phyloP scores from a whole-genome alignment of 2,888 invertebrate genomes.

The Hipparchia sbordonii region DNA sequence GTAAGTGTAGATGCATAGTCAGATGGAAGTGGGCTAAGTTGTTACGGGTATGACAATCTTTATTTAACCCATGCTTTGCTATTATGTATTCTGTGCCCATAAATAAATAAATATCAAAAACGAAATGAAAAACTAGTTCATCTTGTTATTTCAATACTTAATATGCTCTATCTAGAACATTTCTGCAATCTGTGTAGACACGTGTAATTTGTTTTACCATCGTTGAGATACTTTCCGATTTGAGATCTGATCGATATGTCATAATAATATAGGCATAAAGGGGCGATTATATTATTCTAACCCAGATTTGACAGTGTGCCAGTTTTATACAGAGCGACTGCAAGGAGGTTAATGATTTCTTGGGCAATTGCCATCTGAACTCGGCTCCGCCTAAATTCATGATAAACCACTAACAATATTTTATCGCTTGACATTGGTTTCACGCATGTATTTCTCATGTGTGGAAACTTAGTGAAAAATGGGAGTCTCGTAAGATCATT shows the following conservation, averaged over 20 bases:
- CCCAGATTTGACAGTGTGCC: slow-evolving; percentile 20
- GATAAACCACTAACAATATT: slow-evolving; percentile 5
- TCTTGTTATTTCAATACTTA: too few relatives aligned
- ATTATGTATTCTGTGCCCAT: too few relatives aligned
- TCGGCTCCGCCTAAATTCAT: slow-evolving; percentile 7
- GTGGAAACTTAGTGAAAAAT: not conserved
- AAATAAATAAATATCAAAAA: too few relatives aligned
- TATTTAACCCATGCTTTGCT: too few relatives aligned
- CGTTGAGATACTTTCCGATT: not conserved
- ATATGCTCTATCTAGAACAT: not conserved
- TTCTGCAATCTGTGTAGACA: not conserved
- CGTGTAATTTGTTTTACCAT: not conserved
- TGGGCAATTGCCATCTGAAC: slow-evolving; percentile 20
- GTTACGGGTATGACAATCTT: too few relatives aligned
- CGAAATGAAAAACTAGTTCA: too few relatives aligned
- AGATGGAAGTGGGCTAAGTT: too few relatives aligned
- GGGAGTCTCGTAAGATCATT: not conserved
- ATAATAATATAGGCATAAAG: not conserved
- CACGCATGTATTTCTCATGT: not conserved
- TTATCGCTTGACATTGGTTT: slow-evolving; percentile 7
- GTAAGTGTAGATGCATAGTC: too few relatives aligned
- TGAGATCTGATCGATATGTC: not conserved
- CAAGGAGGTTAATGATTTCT: slow-evolving; percentile 21
- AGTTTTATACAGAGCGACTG: slow-evolving; percentile 12
- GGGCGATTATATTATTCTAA: slow-evolving; percentile 17